Percentiles rank a stretch among this genome's conserved stretches.
phyloP scores from a whole-genome alignment of 2,113 vertebrate genomes.

The Morone saxatilis region DNA sequence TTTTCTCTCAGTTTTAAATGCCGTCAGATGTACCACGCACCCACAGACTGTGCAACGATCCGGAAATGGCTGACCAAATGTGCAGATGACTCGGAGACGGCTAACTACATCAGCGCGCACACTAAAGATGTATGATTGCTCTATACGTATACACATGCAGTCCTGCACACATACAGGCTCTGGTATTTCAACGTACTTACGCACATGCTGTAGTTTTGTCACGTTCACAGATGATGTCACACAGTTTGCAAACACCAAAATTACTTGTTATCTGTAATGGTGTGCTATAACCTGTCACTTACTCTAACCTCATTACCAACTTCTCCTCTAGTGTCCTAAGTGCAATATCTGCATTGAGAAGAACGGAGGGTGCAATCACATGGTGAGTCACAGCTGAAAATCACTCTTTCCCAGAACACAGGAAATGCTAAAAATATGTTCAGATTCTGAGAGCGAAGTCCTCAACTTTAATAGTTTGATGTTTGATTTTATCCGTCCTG shows the following conservation, averaged over 20 bases:
- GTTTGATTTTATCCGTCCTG: background rate
- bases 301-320: too few relatives aligned
- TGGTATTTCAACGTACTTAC: background rate
- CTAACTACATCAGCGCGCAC: conserved; percentile 99
- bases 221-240: background rate
- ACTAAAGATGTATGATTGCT: conserved; percentile 96
- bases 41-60: conserved; percentile 98
- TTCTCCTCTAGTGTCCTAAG: conserved; percentile 93
- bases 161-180: background rate
- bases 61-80: conserved; percentile 99
- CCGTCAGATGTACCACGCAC: conserved; percentile 99
- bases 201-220: background rate
- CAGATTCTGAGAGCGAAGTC: conserved; percentile 3
- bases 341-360: conserved; percentile 99
- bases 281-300: background rate
- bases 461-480: background rate
- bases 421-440: conserved; percentile 39
- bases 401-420: conserved; percentile 39
- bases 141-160: background rate
- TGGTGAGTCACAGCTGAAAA: conserved; percentile 88
- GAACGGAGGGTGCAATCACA: conserved; percentile 99
- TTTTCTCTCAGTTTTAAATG: conserved; percentile 92
- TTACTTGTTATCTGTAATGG: background rate
- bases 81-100: conserved; percentile 99
- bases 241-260: background rate